These are phyloP conservation scores for Chrysomela aeneicollis DNA, from an alignment of 2,888 invertebrate species.

Conservation along the genomic window DNA sequence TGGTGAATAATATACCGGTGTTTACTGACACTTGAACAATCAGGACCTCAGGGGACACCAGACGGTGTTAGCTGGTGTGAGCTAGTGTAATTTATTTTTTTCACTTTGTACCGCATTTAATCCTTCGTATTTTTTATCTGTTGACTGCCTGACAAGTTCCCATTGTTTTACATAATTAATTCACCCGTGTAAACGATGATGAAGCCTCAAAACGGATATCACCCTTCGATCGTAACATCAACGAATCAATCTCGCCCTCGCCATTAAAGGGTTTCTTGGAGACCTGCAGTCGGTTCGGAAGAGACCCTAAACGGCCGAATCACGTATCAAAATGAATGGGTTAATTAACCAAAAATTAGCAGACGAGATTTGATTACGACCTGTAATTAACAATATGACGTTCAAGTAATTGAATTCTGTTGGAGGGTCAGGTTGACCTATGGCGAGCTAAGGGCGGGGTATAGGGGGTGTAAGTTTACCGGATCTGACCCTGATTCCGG, in stretches of 20 bases:
- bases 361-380: conserved; percentile 37
- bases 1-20: too few species aligned
- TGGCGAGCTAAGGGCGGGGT: conserved; percentile 28
- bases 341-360: conserved; percentile 41
- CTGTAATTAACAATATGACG: conserved; percentile 43
- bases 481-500: conserved; percentile 42
- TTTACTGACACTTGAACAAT: too few species aligned
- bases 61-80: too few species aligned
- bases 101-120: too few species aligned
- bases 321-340: conserved; percentile 7
- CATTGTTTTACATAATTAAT: too few species aligned
- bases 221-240: neutral
- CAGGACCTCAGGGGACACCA: too few species aligned
- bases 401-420: conserved; percentile 45
- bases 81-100: too few species aligned
- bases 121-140: too few species aligned
- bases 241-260: neutral
- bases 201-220: too few species aligned
- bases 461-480: conserved; percentile 35
- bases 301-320: neutral
- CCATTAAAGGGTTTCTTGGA: neutral
- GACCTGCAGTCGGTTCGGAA: neutral
- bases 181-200: too few species aligned
- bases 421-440: conserved; percentile 32
- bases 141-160: too few species aligned